Percentiles rank a stretch among this genome's conserved stretches.
phyloP scores from a whole-genome alignment of 2,888 invertebrate species.

The Drosophila ustulata region DNA sequence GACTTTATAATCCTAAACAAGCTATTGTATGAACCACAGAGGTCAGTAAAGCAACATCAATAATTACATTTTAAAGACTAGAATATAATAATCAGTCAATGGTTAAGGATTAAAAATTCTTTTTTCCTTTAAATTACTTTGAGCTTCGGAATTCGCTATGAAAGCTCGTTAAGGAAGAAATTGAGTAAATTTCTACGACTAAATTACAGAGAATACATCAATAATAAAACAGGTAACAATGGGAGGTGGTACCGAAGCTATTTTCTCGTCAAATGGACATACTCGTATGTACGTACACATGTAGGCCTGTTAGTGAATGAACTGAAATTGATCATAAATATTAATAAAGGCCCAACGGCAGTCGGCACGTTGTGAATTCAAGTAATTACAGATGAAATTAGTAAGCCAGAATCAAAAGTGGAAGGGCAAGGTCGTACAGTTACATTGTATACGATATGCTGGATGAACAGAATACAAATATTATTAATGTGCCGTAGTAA shows the following conservation, averaged over 20 bases:
- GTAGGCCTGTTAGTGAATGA: neutral
- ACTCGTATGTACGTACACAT: neutral
- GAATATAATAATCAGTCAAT: neutral
- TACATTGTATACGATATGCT: neutral
- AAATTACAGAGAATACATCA: constrained; percentile 50
- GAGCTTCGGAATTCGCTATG: constrained; percentile 1
- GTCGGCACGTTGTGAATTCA: constrained; percentile 27
- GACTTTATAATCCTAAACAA: too few relatives aligned
- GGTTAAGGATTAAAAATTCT: neutral
- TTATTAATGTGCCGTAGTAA: too few relatives aligned
- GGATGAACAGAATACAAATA: neutral
- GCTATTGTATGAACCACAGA: too few relatives aligned
- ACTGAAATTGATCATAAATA: constrained; percentile 64
- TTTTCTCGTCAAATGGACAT: neutral
- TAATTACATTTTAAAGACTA: too few relatives aligned
- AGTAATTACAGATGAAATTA: constrained; percentile 50
- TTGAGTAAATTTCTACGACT: constrained; percentile 2
- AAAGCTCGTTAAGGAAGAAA: constrained; percentile 1
- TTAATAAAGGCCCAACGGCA: constrained; percentile 43
- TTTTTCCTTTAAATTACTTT: neutral
- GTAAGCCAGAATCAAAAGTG: constrained; percentile 9
- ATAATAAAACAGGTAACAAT: constrained; percentile 20
- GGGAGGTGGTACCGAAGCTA: neutral
- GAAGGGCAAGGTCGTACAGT: constrained; percentile 1
- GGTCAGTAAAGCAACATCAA: constrained; percentile 7